A percentile compares a stretch with the other conserved stretches of the same genome.
phyloP scores from a whole-genome alignment of 2,797 vertebrate species.

The Propithecus perrieri region DNA sequence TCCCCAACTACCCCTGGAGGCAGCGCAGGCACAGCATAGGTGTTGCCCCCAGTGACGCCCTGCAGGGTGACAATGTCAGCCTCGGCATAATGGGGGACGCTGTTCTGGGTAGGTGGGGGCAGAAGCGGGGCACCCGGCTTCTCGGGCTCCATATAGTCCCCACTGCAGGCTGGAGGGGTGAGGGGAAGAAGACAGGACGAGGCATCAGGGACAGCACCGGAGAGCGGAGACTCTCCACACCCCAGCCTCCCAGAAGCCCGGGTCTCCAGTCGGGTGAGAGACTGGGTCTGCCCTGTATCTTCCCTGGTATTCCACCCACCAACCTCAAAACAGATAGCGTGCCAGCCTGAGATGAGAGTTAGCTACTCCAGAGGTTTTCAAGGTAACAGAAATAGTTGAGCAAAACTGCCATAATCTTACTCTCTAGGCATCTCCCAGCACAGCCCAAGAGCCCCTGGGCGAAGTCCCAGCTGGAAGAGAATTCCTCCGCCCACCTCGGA shows the following conservation, averaged over 20 bases:
- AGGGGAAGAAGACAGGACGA: slow-evolving; percentile 7
- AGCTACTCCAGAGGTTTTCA: background rate
- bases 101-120: slow-evolving; percentile 85
- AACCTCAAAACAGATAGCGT: background rate
- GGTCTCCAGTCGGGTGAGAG: background rate
- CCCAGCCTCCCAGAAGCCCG: background rate
- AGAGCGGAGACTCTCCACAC: background rate
- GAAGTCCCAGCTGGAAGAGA: background rate
- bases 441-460: background rate
- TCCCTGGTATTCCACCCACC: background rate
- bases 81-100: slow-evolving; percentile 95
- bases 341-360: background rate
- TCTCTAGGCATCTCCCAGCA: background rate
- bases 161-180: slow-evolving; percentile 85
- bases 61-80: slow-evolving; percentile 96
- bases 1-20: slow-evolving; percentile 87
- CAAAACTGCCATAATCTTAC: background rate
- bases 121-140: slow-evolving; percentile 81
- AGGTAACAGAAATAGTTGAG: background rate
- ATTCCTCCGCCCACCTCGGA: background rate
- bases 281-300: background rate
- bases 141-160: slow-evolving; percentile 88
- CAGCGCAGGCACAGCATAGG: slow-evolving; percentile 90
- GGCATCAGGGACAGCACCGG: background rate
- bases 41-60: slow-evolving; percentile 95